Percentiles rank a stretch among this genome's conserved stretches.
phyloP scores from a whole-genome alignment of 2,113 vertebrate species.

The Gnathochromis pfefferi region DNA sequence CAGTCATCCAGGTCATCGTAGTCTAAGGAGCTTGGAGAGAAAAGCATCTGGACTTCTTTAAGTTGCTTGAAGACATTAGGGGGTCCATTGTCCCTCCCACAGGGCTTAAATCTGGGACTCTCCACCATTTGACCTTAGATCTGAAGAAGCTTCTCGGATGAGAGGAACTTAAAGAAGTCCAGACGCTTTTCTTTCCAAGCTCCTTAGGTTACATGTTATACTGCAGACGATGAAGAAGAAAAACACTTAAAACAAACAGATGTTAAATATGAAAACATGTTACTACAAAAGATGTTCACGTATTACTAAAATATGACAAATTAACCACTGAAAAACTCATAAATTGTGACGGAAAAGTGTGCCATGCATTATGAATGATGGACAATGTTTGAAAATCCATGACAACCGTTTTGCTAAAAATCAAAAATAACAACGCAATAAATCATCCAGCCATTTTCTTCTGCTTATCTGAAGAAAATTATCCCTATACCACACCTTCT shows the following conservation, averaged over 20 bases:
- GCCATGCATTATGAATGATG: background rate
- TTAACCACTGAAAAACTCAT: background rate
- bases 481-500: background rate
- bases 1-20: background rate
- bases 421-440: background rate
- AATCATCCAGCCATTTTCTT: background rate
- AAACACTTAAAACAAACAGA: background rate
- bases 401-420: background rate
- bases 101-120: background rate
- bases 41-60: background rate
- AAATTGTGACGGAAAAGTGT: background rate
- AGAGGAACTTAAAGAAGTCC: background rate
- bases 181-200: background rate
- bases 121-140: rapidly evolving
- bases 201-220: background rate
- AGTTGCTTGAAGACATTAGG: background rate
- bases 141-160: background rate
- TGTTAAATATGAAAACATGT: background rate
- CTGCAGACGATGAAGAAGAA: background rate
- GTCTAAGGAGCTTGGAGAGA: background rate
- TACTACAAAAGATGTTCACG: background rate
- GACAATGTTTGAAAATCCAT: background rate
- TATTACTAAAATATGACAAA: background rate
- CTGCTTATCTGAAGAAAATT: background rate
- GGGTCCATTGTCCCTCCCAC: background rate